Conservation (phyloP, 2,797 vertebrate species). For the Astyanax mexicanus region DNA sequence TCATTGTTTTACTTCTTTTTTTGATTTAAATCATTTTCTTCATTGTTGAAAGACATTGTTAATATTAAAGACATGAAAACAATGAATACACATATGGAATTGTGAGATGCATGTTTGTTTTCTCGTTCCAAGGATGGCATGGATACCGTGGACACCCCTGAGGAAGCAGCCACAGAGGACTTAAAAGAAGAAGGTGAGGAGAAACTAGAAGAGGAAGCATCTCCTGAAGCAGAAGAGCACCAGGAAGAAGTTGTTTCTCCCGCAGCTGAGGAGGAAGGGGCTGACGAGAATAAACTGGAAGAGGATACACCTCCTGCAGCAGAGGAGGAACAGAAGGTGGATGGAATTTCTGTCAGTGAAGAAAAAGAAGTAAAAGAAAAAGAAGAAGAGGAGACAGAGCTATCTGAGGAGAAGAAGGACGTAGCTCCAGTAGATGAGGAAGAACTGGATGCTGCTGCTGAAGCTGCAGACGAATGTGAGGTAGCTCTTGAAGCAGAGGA, state of each 20-base stretch:
- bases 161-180: slow-evolving; percentile 11
- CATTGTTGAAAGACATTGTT: no score
- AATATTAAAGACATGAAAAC: no score
- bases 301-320: slow-evolving; percentile 8
- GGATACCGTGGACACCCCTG: background rate
- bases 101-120: background rate
- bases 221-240: slow-evolving; percentile 6
- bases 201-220: background rate
- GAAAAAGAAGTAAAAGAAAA: no score
- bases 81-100: no score
- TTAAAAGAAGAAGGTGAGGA: background rate
- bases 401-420: background rate
- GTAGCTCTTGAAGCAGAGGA: background rate
- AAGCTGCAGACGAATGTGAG: slow-evolving; percentile 5
- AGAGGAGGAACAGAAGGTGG: background rate
- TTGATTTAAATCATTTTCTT: no score
- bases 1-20: no score
- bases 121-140: slow-evolving; percentile 37
- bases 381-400: background rate
- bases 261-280: background rate
- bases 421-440: background rate
- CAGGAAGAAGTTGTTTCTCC: background rate
- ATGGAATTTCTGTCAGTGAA: no score
- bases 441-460: background rate
- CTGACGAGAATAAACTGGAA: slow-evolving; percentile 12